phyloP scores from a whole-genome alignment of 2,888 invertebrate genomes.

The Melipona bicolor region DNA sequence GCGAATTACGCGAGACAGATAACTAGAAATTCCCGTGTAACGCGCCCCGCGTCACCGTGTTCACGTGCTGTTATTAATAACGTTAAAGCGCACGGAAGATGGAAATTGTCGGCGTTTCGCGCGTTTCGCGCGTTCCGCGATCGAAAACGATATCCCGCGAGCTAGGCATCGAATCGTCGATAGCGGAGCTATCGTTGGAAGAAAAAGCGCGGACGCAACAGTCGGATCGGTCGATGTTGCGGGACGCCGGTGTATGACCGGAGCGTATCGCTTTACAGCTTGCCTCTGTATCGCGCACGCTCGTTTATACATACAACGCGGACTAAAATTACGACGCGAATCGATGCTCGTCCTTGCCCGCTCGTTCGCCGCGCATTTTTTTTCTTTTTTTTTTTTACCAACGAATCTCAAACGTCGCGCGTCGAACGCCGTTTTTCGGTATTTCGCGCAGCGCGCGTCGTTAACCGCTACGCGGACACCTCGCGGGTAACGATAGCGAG shows the following conservation, averaged over 20 bases:
- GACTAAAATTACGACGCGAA: conserved; percentile 56
- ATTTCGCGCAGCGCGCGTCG: neutral
- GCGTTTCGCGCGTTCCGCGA: neutral
- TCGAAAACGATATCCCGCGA: neutral
- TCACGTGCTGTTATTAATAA: conserved; percentile 15
- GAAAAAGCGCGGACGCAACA: conserved; percentile 6
- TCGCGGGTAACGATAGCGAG: conserved; percentile 4
- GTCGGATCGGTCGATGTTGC: conserved; percentile 11
- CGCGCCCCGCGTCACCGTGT: neutral
- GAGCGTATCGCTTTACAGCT: conserved; percentile 53
- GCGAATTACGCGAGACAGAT: conserved; percentile 1
- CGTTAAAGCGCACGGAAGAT: neutral
- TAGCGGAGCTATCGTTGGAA: neutral
- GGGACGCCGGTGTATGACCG: conserved; percentile 4
- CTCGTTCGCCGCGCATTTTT: too few relatives aligned
- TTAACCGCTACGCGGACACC: neutral
- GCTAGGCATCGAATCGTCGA: neutral
- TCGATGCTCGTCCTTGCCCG: conserved; percentile 20
- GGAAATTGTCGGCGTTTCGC: neutral
- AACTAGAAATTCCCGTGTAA: conserved; percentile 11
- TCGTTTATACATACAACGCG: conserved; percentile 26
- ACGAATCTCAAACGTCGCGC: neutral
- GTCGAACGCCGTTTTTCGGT: conserved; percentile 3
- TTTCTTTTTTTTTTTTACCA: too few relatives aligned
- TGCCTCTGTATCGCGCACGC: conserved; percentile 31